A percentile compares a stretch with the other conserved stretches of the same genome.
These are phyloP conservation scores for Chiloscyllium punctatum DNA, from an alignment of 2,797 vertebrate species.

Conservation along the genomic window DNA sequence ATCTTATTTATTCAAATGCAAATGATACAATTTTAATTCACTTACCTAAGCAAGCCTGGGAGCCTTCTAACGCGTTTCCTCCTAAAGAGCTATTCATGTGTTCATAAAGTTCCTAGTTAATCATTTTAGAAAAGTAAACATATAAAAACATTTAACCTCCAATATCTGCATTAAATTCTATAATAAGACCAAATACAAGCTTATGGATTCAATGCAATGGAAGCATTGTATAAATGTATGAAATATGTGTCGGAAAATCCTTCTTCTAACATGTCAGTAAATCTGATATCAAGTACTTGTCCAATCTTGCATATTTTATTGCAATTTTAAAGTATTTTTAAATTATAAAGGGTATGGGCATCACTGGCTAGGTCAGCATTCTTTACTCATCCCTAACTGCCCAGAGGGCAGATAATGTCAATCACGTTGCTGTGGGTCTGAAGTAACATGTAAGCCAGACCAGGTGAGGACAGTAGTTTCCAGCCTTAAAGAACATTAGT, in stretches of 20 bases:
- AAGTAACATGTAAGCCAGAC: no score
- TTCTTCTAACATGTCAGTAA: background rate
- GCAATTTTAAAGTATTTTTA: background rate
- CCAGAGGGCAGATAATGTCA: no score
- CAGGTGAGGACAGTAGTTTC: no score
- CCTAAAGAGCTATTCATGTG: slow-evolving; percentile 92
- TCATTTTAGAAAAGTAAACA: background rate
- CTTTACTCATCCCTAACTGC: no score
- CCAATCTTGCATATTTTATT: background rate
- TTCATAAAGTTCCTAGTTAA: slow-evolving; percentile 83
- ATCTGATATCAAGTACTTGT: background rate
- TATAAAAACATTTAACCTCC: background rate
- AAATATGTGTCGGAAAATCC: background rate
- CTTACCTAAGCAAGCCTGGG: slow-evolving; percentile 89
- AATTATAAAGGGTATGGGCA: no score
- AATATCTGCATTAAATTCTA: background rate
- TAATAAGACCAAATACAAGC: background rate
- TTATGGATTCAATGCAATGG: background rate
- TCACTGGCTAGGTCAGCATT: no score
- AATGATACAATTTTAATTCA: slow-evolving; percentile 14
- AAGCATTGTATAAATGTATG: background rate
- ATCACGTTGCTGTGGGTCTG: no score
- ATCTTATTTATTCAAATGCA: slow-evolving; percentile 9
- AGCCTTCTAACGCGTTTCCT: slow-evolving; percentile 75
- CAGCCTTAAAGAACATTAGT: no score